These are phyloP conservation scores for Cottus gobio DNA, from an alignment of 2,113 vertebrate genomes.

Conservation along the genomic window DNA sequence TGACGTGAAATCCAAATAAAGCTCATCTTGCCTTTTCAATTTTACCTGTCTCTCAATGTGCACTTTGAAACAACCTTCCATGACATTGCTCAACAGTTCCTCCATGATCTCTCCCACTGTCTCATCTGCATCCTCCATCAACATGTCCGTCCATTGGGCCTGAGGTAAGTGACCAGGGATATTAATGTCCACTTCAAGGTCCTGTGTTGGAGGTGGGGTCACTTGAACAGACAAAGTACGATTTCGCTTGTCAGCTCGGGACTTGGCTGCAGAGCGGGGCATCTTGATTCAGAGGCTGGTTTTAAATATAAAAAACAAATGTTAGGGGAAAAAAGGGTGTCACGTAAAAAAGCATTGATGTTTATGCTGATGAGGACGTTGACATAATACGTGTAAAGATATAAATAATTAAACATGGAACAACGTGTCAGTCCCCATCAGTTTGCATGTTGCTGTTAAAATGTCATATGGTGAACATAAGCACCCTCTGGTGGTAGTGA, in stretches of 20 bases:
- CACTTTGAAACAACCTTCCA: conserved; percentile 72
- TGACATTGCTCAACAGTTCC: conserved; percentile 73
- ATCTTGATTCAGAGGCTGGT: conserved; percentile 57
- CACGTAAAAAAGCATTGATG: neutral
- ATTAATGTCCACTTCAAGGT: conserved; percentile 56
- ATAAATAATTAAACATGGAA: neutral
- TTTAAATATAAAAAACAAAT: conserved; percentile 15
- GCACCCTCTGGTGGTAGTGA: conserved; percentile 10
- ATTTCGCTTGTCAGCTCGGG: conserved; percentile 71
- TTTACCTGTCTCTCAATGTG: conserved; percentile 82
- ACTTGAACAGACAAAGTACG: neutral
- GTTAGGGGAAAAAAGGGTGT: neutral
- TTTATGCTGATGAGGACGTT: neutral
- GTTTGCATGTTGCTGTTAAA: neutral
- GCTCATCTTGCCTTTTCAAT: neutral
- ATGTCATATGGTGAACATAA: neutral
- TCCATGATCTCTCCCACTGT: conserved; percentile 78
- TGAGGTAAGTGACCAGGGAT: conserved; percentile 71
- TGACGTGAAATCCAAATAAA: neutral
- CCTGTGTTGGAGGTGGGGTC: conserved; percentile 26
- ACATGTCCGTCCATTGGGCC: conserved; percentile 78
- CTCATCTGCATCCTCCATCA: conserved; percentile 79
- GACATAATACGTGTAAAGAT: neutral
- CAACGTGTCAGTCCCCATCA: neutral
- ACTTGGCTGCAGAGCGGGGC: conserved; percentile 70